These are phyloP conservation scores for Misgurnus mizolepis DNA, from an alignment of 2,113 vertebrate genomes.

Conservation along the genomic window DNA sequence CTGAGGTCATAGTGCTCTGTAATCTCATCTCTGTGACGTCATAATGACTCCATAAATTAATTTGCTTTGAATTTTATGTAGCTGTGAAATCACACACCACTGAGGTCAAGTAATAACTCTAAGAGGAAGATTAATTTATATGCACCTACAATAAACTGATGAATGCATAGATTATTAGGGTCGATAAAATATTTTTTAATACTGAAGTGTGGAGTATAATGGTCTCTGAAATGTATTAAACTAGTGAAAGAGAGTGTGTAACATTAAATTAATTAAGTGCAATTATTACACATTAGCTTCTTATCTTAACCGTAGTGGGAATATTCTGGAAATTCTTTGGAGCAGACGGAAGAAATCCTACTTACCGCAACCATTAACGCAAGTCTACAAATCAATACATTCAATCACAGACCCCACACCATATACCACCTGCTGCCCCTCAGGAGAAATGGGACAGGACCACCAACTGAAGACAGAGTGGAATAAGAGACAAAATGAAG, in stretches of 20 bases:
- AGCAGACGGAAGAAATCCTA: not conserved
- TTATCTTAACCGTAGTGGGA: not conserved
- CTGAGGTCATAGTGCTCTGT: not conserved
- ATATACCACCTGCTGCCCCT: constrained; percentile 38
- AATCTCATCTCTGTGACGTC: not conserved
- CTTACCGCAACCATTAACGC: constrained; percentile 40
- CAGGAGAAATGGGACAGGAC: constrained; percentile 29
- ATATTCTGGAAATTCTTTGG: not conserved
- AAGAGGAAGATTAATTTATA: not conserved
- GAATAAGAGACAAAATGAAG: constrained; percentile 12
- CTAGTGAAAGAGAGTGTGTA: too few species aligned
- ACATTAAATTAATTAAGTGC: too few species aligned
- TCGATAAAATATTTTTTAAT: not conserved
- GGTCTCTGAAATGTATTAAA: too few species aligned
- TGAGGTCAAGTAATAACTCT: not conserved
- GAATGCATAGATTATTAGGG: not conserved
- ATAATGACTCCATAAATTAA: not conserved
- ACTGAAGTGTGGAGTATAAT: too few species aligned
- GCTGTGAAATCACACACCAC: not conserved
- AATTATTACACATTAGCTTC: not conserved
- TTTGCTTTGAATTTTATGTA: not conserved
- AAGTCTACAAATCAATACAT: constrained; percentile 34
- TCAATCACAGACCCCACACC: constrained; percentile 21
- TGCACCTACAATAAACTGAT: too few species aligned
- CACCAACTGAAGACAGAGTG: constrained; percentile 31